Percentiles rank a stretch among this genome's conserved stretches.
Evolutionary conservation across 1,140 invertebrate species (phyloP).

Genomic region (Hyphantria cunea): DNA sequence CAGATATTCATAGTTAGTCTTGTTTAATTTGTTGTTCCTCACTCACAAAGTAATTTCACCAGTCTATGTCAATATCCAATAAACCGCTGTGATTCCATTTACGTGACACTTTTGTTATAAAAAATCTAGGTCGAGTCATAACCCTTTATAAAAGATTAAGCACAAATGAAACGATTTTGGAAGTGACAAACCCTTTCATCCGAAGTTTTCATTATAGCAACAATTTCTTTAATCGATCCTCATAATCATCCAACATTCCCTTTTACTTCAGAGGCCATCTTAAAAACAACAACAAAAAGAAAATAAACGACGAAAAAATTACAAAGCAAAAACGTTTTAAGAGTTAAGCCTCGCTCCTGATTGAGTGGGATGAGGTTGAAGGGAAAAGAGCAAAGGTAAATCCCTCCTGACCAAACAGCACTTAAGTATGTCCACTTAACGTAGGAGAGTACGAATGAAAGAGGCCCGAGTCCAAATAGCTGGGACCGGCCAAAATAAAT

Average conservation of each 20-base stretch:
- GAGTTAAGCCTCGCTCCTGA: slow-evolving; percentile 50
- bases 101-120: neutral
- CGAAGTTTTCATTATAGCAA: neutral
- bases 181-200: neutral
- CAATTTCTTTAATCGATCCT: slow-evolving; percentile 1
- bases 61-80: too few relatives aligned
- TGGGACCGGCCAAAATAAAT: slow-evolving; percentile 60
- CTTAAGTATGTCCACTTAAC: slow-evolving; percentile 74
- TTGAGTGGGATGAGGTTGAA: slow-evolving; percentile 61
- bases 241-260: slow-evolving; percentile 2
- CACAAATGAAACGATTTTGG: neutral
- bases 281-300: slow-evolving; percentile 13
- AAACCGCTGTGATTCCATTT: too few relatives aligned
- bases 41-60: too few relatives aligned
- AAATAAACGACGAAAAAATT: slow-evolving; percentile 35
- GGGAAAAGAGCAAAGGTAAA: slow-evolving; percentile 73
- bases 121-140: neutral
- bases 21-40: too few relatives aligned
- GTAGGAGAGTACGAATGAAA: slow-evolving; percentile 63
- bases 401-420: slow-evolving; percentile 72
- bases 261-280: slow-evolving; percentile 5
- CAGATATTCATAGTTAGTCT: too few relatives aligned
- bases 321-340: slow-evolving; percentile 44
- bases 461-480: slow-evolving; percentile 46
- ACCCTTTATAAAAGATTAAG: neutral